Evolutionary conservation across 64 coral and sea anemone species (phyloP).

Genomic region (Porites australiensis): DNA sequence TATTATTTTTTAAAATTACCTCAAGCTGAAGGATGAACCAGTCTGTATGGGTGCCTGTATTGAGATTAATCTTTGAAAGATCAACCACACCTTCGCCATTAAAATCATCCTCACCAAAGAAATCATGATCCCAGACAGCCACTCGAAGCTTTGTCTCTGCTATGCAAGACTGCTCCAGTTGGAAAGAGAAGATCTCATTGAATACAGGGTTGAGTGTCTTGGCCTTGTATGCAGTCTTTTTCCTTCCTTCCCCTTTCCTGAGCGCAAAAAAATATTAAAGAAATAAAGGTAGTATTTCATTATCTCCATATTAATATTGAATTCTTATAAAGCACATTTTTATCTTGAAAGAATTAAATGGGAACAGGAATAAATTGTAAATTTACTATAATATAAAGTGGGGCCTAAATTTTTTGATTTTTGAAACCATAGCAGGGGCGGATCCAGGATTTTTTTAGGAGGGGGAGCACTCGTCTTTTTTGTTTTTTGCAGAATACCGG

Average conservation of each 20-base stretch:
- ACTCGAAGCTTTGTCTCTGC: slow-evolving; percentile 71
- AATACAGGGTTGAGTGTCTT: slow-evolving; percentile 96
- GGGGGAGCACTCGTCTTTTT: no score
- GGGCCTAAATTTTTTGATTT: no score
- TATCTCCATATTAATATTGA: no score
- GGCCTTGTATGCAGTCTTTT: slow-evolving; percentile 86
- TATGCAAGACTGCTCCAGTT: slow-evolving; percentile 67
- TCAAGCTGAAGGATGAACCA: slow-evolving; percentile 97
- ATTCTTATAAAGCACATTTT: no score
- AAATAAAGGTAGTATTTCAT: no score
- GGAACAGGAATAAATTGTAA: no score
- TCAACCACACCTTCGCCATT: slow-evolving; percentile 96
- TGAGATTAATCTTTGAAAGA: slow-evolving; percentile 79
- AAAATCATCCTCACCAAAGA: slow-evolving; percentile 98
- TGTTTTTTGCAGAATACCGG: no score
- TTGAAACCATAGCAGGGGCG: no score
- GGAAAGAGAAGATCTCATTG: slow-evolving; percentile 96
- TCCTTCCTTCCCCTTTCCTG: slow-evolving; percentile 82
- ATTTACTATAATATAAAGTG: no score
- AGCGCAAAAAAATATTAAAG: not conserved
- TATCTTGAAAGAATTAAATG: no score
- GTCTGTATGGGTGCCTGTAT: slow-evolving; percentile 80
- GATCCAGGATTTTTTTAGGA: no score
- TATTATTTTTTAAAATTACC: slow-evolving; percentile 34
- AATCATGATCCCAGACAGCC: slow-evolving; percentile 92